phyloP scores from a whole-genome alignment of 2,113 vertebrate species.

The Phycodurus eques region DNA sequence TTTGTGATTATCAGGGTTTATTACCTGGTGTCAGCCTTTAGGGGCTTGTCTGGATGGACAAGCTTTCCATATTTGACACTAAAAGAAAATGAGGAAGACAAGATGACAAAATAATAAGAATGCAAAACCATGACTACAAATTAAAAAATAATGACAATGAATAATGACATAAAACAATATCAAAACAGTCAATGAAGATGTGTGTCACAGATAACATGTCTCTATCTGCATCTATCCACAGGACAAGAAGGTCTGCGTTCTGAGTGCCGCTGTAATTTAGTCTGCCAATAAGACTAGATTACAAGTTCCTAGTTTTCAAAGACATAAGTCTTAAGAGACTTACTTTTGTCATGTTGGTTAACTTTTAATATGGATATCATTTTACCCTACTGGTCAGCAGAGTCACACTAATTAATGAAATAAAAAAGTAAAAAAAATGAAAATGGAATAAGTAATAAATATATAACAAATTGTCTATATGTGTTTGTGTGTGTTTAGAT shows the following conservation, averaged over 20 bases:
- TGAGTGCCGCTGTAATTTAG: too few species aligned
- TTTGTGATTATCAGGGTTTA: background rate
- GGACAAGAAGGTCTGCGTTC: background rate
- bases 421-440: too few species aligned
- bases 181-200: background rate
- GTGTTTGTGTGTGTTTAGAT: too few species aligned
- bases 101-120: slow-evolving; percentile 37
- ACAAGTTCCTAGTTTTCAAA: too few species aligned
- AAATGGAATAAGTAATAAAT: too few species aligned
- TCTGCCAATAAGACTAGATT: too few species aligned
- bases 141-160: background rate
- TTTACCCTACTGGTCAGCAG: too few species aligned
- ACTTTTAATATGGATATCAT: too few species aligned
- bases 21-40: slow-evolving; percentile 57
- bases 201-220: background rate
- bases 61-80: slow-evolving; percentile 61
- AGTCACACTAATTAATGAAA: too few species aligned
- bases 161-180: slow-evolving; percentile 16
- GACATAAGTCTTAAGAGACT: too few species aligned
- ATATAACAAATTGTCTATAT: too few species aligned
- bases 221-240: background rate
- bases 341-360: too few species aligned
- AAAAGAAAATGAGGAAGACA: slow-evolving; percentile 44
- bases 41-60: slow-evolving; percentile 53
- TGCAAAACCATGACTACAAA: slow-evolving; percentile 5